Evolutionary conservation across 2,888 invertebrate species (phyloP), one percentile per base, ranked within the genome.

Genomic region (Lepidochitona cinerea): DNA sequence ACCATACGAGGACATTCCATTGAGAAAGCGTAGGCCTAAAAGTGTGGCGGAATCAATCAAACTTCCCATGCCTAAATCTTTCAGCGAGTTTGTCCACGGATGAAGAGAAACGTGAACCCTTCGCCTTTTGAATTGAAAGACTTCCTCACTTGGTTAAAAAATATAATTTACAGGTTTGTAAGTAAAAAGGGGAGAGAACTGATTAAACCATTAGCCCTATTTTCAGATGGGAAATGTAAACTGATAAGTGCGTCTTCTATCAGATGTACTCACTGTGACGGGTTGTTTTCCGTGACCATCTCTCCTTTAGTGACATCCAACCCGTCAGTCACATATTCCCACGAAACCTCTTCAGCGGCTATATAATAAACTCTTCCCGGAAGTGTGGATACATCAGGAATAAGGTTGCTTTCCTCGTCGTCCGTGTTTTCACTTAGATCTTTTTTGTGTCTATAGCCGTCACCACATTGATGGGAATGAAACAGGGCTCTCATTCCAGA

Each of bases 301-400:
- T 26, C 66, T 2, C 66, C 66, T 66, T 35, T 66, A 14, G 36
- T 26, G 18, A 26, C 37, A 14, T 78, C 71, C 37, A 23, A 37
- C 14, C 65, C 71, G 0, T 35, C 18, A 14, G 77, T 74, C 0
- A 72, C 76, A 49, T 75, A 80, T 36, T 80, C 72, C 80, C 80
- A 80, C 6, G 41, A 18, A 12, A 73, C 53, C 65, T 77, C 78
- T 54, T 73, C 72, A 26, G 76, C 80, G 14, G 73, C 72, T 5
- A 80, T 41, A 72, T 64, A 80, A 70, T 70, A 79, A 14, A 33
- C 53, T 29, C 72, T 64, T 7, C 18, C 52, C n/a, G n/a, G n/a
- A n/a, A n/a, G n/a, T n/a, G n/a, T n/a, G 3, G 23, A 9, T 26
- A n/a, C 23, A 7, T 37, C 26, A 33, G 53, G 75, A n/a, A 71